These are phyloP conservation scores for Plectropomus leopardus DNA, from an alignment of 2,113 vertebrate species.

Conservation along the genomic window DNA sequence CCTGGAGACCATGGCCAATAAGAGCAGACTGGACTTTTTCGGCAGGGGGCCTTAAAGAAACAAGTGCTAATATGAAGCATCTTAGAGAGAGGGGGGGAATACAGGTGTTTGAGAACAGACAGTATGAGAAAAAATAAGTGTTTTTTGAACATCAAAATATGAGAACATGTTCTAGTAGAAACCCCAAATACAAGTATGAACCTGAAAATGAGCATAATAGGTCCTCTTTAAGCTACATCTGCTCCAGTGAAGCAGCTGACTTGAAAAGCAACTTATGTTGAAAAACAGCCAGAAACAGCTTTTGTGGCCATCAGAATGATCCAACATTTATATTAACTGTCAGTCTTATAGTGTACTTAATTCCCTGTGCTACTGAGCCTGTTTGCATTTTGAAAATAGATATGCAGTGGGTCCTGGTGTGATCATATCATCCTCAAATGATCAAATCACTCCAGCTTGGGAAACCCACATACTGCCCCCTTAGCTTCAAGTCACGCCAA, in stretches of 20 bases:
- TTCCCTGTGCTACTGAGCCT: not conserved
- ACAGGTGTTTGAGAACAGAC: too few species aligned
- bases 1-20: too few species aligned
- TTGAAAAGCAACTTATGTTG: too few species aligned
- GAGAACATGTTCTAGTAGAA: too few species aligned
- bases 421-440: conserved; percentile 36
- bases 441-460: conserved; percentile 31
- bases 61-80: too few species aligned
- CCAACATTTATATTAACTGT: not conserved
- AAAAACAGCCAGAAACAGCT: not conserved
- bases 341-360: not conserved
- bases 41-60: too few species aligned
- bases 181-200: too few species aligned
- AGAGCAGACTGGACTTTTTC: too few species aligned
- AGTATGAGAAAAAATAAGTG: too few species aligned
- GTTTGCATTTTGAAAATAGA: not conserved
- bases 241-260: not conserved
- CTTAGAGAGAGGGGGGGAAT: too few species aligned
- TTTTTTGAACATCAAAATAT: too few species aligned
- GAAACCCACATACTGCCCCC: conserved; percentile 6
- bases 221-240: not conserved
- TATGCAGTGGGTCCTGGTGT: conserved; percentile 15
- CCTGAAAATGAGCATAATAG: too few species aligned
- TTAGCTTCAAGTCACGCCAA: conserved; percentile 43
- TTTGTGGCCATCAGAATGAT: not conserved